A percentile compares a stretch with the other conserved stretches of the same genome.
Conservation (phyloP, 1,140 invertebrate species). For the Cecropterus lyciades region DNA sequence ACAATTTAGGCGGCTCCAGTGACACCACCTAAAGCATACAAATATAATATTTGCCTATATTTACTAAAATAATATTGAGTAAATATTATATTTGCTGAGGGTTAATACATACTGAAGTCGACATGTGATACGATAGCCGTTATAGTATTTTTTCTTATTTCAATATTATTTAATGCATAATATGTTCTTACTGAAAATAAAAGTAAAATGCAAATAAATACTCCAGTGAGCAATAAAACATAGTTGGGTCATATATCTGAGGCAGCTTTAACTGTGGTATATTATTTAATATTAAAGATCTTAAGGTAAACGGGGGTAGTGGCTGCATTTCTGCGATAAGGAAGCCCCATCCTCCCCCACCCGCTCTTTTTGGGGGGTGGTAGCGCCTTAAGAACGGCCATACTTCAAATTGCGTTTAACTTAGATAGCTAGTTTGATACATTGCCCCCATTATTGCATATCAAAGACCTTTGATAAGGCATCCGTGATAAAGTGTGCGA, state of each 20-base stretch:
- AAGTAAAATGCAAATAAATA: neutral
- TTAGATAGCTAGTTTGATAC: conserved; percentile 82
- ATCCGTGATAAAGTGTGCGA: conserved; percentile 51
- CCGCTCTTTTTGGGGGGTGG: conserved; percentile 65
- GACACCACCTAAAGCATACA: too few relatives aligned
- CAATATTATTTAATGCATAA: too few relatives aligned
- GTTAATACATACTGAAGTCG: too few relatives aligned
- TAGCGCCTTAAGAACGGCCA: conserved; percentile 74
- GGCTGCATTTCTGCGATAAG: conserved; percentile 82
- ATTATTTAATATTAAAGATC: conserved; percentile 84
- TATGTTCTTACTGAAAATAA: neutral
- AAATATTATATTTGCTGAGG: too few relatives aligned
- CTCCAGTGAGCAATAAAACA: conserved; percentile 56
- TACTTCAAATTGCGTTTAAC: conserved; percentile 83
- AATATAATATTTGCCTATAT: too few relatives aligned
- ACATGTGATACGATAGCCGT: too few relatives aligned
- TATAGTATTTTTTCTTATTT: too few relatives aligned
- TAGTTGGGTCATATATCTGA: conserved; percentile 57
- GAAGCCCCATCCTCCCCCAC: conserved; percentile 54
- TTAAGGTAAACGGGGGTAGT: conserved; percentile 80
- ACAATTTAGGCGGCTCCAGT: too few relatives aligned
- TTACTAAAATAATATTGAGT: too few relatives aligned
- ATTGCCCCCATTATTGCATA: conserved; percentile 81
- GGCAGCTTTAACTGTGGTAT: conserved; percentile 76
- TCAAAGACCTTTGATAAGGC: conserved; percentile 71